These are phyloP conservation scores for Olivierus martensii DNA, from an alignment of 1,140 invertebrate species.

Conservation along the genomic window DNA sequence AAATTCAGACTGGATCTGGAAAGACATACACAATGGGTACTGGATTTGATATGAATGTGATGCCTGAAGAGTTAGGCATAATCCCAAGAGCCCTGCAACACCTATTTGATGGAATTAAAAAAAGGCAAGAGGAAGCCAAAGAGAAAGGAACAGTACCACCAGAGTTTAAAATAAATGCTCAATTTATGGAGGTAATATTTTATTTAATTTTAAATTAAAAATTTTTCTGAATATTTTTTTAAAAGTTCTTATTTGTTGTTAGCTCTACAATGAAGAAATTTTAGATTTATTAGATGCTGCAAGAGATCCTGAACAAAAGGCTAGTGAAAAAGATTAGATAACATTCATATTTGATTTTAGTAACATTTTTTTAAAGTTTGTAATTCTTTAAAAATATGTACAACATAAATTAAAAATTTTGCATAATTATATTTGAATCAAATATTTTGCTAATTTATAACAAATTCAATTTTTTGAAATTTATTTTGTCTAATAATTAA, in stretches of 20 bases:
- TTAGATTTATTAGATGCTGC: slow-evolving; percentile 75
- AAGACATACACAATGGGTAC: slow-evolving; percentile 99
- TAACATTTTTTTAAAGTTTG: too few species aligned
- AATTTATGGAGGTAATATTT: slow-evolving; percentile 34
- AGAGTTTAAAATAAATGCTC: slow-evolving; percentile 63
- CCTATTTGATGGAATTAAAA: slow-evolving; percentile 67
- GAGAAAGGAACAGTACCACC: slow-evolving; percentile 48
- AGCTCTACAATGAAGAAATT: slow-evolving; percentile 87
- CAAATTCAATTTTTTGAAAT: too few species aligned
- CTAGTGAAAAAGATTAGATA: too few species aligned
- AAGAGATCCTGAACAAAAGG: slow-evolving; percentile 31
- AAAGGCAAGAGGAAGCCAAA: slow-evolving; percentile 43
- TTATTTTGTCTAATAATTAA: too few species aligned
- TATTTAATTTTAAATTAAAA: background rate
- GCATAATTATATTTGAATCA: too few species aligned
- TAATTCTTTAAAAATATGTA: too few species aligned
- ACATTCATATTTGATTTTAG: too few species aligned
- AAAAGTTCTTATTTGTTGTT: slow-evolving; percentile 21
- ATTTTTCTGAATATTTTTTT: background rate
- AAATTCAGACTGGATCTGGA: slow-evolving; percentile 70
- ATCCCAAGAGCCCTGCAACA: slow-evolving; percentile 85
- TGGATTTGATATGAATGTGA: slow-evolving; percentile 67
- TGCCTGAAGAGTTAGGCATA: slow-evolving; percentile 63
- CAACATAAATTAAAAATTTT: too few species aligned
- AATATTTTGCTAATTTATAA: too few species aligned